These are phyloP conservation scores for Pontoporia blainvillei DNA, from an alignment of 2,113 vertebrate genomes.

Conservation along the genomic window DNA sequence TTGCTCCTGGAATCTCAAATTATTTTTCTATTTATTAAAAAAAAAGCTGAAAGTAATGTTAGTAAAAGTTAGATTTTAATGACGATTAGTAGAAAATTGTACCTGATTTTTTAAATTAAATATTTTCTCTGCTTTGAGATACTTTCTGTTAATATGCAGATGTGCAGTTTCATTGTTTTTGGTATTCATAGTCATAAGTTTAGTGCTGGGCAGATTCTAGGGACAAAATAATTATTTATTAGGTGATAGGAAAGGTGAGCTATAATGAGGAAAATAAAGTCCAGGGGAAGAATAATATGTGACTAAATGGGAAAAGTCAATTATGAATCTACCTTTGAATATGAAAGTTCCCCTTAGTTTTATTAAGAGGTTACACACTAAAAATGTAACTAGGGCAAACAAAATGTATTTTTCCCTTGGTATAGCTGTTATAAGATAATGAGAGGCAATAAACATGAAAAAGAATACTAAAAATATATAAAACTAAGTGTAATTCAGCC, in stretches of 20 bases:
- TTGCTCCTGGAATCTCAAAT: background rate
- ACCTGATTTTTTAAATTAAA: background rate
- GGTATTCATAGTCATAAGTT: background rate
- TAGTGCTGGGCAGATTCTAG: background rate
- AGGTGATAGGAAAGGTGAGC: background rate
- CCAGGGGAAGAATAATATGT: background rate
- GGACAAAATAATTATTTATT: background rate
- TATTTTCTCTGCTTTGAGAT: background rate
- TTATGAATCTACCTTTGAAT: background rate
- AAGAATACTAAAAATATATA: background rate
- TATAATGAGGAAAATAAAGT: background rate
- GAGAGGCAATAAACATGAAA: background rate
- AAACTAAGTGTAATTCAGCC: background rate
- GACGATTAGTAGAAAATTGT: background rate
- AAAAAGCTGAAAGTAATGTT: background rate
- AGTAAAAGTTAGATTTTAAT: background rate
- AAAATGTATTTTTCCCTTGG: background rate
- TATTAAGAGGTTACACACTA: background rate
- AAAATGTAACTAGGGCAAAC: slow-evolving; percentile 1
- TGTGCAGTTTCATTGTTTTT: background rate
- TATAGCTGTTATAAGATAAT: background rate
- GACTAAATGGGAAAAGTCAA: background rate
- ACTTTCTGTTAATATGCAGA: background rate
- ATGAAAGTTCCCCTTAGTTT: background rate
- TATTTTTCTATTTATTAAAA: background rate